A percentile compares a stretch with the other conserved stretches of the same genome.
These are phyloP conservation scores for Brachystomella parvula DNA, from an alignment of 1,140 invertebrate species.

Conservation along the genomic window DNA sequence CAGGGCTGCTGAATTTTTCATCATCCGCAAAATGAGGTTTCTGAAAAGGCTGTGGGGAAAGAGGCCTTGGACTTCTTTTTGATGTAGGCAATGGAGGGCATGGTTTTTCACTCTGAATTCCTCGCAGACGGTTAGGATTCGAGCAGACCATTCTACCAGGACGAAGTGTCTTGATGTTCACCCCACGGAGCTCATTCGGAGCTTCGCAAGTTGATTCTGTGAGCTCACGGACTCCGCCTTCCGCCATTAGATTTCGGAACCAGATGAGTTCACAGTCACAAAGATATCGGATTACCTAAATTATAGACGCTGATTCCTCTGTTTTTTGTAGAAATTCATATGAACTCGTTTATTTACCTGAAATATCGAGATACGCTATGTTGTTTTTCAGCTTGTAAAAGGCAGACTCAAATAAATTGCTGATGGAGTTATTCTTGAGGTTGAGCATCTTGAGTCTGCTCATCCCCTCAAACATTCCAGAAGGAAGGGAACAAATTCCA, in stretches of 20 bases:
- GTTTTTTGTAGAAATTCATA: background rate
- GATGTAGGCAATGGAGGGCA: conserved; percentile 29
- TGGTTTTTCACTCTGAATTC: conserved; percentile 1
- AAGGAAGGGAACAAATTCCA: conserved; percentile 46
- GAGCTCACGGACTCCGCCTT: conserved; percentile 30
- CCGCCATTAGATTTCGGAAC: conserved; percentile 47
- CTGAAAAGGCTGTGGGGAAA: background rate
- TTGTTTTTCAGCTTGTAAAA: conserved; percentile 67
- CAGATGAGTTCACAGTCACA: conserved; percentile 72
- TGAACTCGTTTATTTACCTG: conserved; percentile 53
- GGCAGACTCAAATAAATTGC: conserved; percentile 61
- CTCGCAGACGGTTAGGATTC: background rate
- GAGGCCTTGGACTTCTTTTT: conserved; percentile 27
- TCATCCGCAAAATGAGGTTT: conserved; percentile 21
- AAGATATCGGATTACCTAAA: conserved; percentile 66
- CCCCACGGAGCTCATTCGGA: conserved; percentile 32
- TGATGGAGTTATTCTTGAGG: conserved; percentile 67
- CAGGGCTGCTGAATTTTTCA: background rate
- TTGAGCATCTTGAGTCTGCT: conserved; percentile 68
- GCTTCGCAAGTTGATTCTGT: conserved; percentile 23
- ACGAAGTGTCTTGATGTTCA: conserved; percentile 22
- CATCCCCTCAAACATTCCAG: conserved; percentile 69
- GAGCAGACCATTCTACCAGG: conserved; percentile 32
- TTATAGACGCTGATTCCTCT: background rate
- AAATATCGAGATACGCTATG: conserved; percentile 71